A percentile compares a stretch with the other conserved stretches of the same genome.
phyloP scores from a whole-genome alignment of 2,888 invertebrate species.

The Sarcophaga rosellei region DNA sequence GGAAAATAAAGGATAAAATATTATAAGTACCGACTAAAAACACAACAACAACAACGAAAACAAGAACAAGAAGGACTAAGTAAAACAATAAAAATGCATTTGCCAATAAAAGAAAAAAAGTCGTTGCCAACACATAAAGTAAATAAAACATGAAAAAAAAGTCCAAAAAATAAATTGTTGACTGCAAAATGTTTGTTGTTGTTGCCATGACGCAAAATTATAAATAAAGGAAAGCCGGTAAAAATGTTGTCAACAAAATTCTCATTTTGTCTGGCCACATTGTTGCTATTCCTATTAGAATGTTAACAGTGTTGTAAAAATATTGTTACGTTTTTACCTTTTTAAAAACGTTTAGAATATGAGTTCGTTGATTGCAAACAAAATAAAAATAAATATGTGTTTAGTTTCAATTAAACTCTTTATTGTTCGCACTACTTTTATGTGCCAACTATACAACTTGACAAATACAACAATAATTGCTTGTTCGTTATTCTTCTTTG shows the following conservation, averaged over 20 bases:
- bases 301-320: not conserved
- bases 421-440: too few species aligned
- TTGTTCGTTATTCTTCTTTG: too few species aligned
- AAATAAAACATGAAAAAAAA: conserved; percentile 20
- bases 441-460: too few species aligned
- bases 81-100: not conserved
- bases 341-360: too few species aligned
- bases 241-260: conserved; percentile 35
- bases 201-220: conserved; percentile 44
- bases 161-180: conserved; percentile 5
- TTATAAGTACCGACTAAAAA: conserved; percentile 57
- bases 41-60: conserved; percentile 19
- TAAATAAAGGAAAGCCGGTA: conserved; percentile 26
- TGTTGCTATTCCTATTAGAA: not conserved
- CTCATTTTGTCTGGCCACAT: not conserved
- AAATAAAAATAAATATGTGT: too few species aligned
- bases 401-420: too few species aligned
- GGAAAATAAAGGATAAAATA: conserved; percentile 50
- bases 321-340: too few species aligned
- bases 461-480: too few species aligned
- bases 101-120: not conserved
- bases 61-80: conserved; percentile 18
- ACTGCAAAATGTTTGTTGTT: conserved; percentile 54
- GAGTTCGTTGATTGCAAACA: too few species aligned
- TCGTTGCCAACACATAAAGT: conserved; percentile 28